Conservation (phyloP, 2,113 vertebrate species). For the Sceloporus undulatus region DNA sequence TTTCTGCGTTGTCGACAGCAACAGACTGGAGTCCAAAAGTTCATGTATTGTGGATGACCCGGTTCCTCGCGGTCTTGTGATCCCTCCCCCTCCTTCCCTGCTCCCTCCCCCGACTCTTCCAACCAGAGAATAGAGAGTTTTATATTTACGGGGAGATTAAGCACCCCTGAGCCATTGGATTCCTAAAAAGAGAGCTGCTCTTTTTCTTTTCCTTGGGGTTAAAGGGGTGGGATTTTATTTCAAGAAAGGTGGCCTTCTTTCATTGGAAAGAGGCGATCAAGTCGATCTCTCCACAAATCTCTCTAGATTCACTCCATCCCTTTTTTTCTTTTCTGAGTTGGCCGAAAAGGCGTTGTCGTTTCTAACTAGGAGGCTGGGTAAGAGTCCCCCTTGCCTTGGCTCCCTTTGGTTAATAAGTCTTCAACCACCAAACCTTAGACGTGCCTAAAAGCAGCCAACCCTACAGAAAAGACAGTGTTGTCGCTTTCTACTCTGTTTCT, state of each 20-base stretch:
- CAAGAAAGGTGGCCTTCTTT: conserved; percentile 40
- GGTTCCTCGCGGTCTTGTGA: conserved; percentile 73
- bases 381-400: background rate
- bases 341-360: conserved; percentile 38
- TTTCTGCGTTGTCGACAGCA: conserved; percentile 88
- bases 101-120: conserved; percentile 50
- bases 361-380: background rate
- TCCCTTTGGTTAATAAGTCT: conserved; percentile 23
- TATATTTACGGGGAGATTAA: conserved; percentile 55
- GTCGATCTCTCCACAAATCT: conserved; percentile 56
- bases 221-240: conserved; percentile 13
- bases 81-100: conserved; percentile 61
- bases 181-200: conserved; percentile 32
- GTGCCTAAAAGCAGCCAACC: background rate
- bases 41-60: conserved; percentile 83
- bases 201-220: background rate
- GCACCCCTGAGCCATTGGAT: conserved; percentile 40
- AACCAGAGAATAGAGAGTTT: conserved; percentile 61
- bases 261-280: conserved; percentile 48
- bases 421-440: background rate
- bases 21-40: conserved; percentile 89
- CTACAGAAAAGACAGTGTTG: background rate
- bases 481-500: background rate
- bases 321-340: background rate
- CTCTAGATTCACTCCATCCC: conserved; percentile 32